phyloP scores from a whole-genome alignment of 2,113 vertebrate species.

The Prinia subflava region DNA sequence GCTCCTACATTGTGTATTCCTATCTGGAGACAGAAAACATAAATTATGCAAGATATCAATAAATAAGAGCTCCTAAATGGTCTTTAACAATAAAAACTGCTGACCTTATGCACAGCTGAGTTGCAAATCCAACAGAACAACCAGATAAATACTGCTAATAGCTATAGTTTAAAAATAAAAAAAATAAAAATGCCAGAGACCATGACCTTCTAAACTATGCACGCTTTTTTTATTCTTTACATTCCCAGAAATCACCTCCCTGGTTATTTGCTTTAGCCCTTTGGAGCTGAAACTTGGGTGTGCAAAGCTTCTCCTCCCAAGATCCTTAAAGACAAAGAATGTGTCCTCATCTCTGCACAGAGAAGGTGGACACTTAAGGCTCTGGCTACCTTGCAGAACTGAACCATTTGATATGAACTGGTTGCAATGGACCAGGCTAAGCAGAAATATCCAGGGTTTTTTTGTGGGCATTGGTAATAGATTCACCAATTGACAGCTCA shows the following conservation, averaged over 20 bases:
- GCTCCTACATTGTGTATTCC: neutral
- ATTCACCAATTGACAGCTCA: neutral
- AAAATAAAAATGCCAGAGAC: neutral
- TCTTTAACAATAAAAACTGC: slow-evolving; percentile 78
- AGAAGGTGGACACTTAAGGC: neutral
- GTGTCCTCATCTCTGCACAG: neutral
- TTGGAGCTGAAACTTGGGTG: neutral
- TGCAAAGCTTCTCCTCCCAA: neutral
- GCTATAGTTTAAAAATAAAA: neutral
- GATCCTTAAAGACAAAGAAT: neutral
- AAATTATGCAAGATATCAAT: slow-evolving; percentile 79
- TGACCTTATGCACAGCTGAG: slow-evolving; percentile 71
- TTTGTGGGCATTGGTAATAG: neutral
- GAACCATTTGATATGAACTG: neutral
- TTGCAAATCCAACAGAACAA: slow-evolving; percentile 68
- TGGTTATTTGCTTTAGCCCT: neutral
- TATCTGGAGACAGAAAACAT: slow-evolving; percentile 53
- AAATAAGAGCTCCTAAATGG: slow-evolving; percentile 82
- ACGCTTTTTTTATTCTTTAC: neutral
- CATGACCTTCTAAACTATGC: neutral
- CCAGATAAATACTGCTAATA: neutral
- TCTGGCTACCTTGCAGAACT: neutral
- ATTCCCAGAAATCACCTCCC: neutral
- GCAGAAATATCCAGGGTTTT: neutral
- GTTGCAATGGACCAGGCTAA: neutral